Evolutionary conservation across 2,888 invertebrate species (phyloP).

Genomic region (Drosophila prolongata): DNA sequence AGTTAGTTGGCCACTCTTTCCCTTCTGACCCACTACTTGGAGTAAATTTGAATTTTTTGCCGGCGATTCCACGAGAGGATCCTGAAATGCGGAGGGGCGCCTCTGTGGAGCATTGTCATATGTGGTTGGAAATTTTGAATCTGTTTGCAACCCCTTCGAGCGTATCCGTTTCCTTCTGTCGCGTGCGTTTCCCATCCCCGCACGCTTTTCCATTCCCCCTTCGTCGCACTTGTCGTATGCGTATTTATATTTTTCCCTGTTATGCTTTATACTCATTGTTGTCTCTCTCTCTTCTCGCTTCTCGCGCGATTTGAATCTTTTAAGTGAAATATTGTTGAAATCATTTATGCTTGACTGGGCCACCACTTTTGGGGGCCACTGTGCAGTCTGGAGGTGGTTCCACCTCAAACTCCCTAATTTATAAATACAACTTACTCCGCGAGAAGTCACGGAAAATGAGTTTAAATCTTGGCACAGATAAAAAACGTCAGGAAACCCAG

Average conservation of each 20-base stretch:
- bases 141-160: conserved; percentile 81
- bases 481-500: conserved; percentile 36
- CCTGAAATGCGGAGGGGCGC: conserved; percentile 31
- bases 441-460: conserved; percentile 67
- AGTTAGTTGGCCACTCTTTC: conserved; percentile 67
- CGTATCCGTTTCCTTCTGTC: conserved; percentile 82
- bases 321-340: conserved; percentile 81
- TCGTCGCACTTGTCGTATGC: conserved; percentile 69
- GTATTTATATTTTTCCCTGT: conserved; percentile 76
- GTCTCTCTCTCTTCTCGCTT: conserved; percentile 20
- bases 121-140: conserved; percentile 82
- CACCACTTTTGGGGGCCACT: conserved; percentile 18
- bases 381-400: conserved; percentile 4
- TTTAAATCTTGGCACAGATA: conserved; percentile 70
- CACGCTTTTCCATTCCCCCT: conserved; percentile 8
- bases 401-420: conserved; percentile 69
- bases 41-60: conserved; percentile 71
- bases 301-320: conserved; percentile 78
- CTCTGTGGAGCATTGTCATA: conserved; percentile 79
- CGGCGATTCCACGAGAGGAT: conserved; percentile 45
- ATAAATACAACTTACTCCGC: conserved; percentile 51
- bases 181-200: conserved; percentile 63
- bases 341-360: conserved; percentile 75
- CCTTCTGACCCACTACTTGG: conserved; percentile 42
- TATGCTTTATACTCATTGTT: conserved; percentile 51